Conservation (phyloP, 1,140 invertebrate genomes). For the Onthophagus taurus region DNA sequence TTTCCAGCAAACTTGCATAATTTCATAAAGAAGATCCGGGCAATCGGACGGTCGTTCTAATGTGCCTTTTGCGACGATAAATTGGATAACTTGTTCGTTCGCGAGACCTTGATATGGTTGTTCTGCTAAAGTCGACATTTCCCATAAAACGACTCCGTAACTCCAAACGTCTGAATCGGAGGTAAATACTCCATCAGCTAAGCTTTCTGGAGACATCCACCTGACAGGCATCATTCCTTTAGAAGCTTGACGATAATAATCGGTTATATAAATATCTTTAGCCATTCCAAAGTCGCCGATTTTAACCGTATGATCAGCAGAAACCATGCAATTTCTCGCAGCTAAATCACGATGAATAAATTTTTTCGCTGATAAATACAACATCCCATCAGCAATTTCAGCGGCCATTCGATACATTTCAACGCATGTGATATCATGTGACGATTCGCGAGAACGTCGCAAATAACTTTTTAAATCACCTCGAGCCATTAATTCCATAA, state of each 20-base stretch:
- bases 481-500: conserved; percentile 70
- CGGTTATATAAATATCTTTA: conserved; percentile 64
- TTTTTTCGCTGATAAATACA: conserved; percentile 60
- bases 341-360: conserved; percentile 71
- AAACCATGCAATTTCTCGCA: conserved; percentile 70
- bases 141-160: conserved; percentile 67
- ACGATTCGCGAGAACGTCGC: conserved; percentile 35
- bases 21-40: conserved; percentile 38
- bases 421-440: conserved; percentile 31
- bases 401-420: conserved; percentile 52
- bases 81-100: conserved; percentile 56
- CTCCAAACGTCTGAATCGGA: conserved; percentile 68
- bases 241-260: conserved; percentile 58
- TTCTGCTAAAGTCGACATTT: conserved; percentile 63
- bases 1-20: conserved; percentile 42
- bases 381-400: conserved; percentile 75
- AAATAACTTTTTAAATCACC: conserved; percentile 65
- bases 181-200: conserved; percentile 65
- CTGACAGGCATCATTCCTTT: conserved; percentile 48
- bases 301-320: conserved; percentile 57
- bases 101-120: conserved; percentile 68
- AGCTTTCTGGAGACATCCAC: conserved; percentile 74
- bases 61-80: conserved; percentile 52
- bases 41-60: conserved; percentile 50
- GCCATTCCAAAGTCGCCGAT: conserved; percentile 63